Evolutionary conservation across 2,113 vertebrate species (phyloP), one percentile per base, ranked within the genome.

Genomic region (Siniperca knerii): DNA sequence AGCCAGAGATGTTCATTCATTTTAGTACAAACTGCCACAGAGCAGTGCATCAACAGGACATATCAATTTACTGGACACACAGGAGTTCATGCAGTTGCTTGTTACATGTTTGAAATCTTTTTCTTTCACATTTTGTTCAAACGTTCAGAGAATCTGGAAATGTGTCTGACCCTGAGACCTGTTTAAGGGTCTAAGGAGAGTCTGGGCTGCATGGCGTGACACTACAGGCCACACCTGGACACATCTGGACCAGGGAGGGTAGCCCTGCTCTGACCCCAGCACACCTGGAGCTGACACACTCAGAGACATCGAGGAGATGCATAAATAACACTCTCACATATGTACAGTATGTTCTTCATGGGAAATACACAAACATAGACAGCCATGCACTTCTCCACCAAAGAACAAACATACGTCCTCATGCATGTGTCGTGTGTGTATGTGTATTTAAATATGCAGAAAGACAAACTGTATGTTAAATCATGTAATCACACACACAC

Each of bases 271-370:
- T 89, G 87, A 92, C 88, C 89, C 81, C 55, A 0, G 65, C 52
- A 90, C 93, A 94, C 94, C 93, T 93, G 93, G 91, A 90, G 79
- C 72, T n/a, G 58, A 79, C 33, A 77, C 86, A 79, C 83, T 79
- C 80, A 70, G 42, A 89, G 66, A 68, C 61, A 46, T 84, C 65
- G 15, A 48, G 82, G 61, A 81, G 73, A 88, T 81, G 73, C 84
- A 83, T 90, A 92, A 93, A 92, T 92, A 93, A 90, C 83, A 68
- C 54, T 61, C 72, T 75, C 50, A 69, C 71, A 79, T 77, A 85
- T 77, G 80, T 78, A 79, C 87, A 89, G 67, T 74, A 44, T 77
- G 78, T 75, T 78, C 74, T 86, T 84, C 55, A 60, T 79, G 78
- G 83, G 64, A 81, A 85, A 84, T 78, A 78, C 82, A 85, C 84